phyloP scores from a whole-genome alignment of 1,140 invertebrate species.

The Periplaneta americana region DNA sequence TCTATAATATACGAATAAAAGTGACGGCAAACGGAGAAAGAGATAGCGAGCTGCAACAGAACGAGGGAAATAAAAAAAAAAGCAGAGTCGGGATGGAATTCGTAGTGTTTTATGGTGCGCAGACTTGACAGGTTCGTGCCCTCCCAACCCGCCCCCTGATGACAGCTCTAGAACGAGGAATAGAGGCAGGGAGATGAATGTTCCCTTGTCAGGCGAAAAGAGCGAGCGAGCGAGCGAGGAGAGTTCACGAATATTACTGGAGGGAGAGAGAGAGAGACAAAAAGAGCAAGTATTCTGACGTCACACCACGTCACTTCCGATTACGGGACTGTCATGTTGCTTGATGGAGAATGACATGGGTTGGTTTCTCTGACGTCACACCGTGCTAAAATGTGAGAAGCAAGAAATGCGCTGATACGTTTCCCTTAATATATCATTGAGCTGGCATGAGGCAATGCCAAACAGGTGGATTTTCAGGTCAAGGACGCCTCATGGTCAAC shows the following conservation, averaged over 20 bases:
- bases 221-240: background rate
- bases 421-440: background rate
- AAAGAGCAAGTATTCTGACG: constrained; percentile 1
- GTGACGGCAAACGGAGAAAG: background rate
- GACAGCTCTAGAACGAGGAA: background rate
- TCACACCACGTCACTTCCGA: constrained; percentile 10
- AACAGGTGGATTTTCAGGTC: background rate
- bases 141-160: constrained; percentile 8
- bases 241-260: background rate
- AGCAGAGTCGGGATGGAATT: background rate
- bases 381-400: background rate
- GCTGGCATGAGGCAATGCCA: background rate
- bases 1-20: background rate
- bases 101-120: constrained; percentile 8
- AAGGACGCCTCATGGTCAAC: background rate
- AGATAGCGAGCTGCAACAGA: background rate
- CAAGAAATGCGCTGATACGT: background rate
- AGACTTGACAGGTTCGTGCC: constrained; percentile 4
- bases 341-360: background rate
- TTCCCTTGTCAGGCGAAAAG: constrained; percentile 6
- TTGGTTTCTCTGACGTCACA: background rate
- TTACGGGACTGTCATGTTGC: constrained; percentile 2
- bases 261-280: background rate
- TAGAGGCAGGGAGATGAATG: constrained; percentile 1
- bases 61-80: background rate